Evolutionary conservation across 2,888 invertebrate species (phyloP).

Genomic region (Myopa tessellatipennis): DNA sequence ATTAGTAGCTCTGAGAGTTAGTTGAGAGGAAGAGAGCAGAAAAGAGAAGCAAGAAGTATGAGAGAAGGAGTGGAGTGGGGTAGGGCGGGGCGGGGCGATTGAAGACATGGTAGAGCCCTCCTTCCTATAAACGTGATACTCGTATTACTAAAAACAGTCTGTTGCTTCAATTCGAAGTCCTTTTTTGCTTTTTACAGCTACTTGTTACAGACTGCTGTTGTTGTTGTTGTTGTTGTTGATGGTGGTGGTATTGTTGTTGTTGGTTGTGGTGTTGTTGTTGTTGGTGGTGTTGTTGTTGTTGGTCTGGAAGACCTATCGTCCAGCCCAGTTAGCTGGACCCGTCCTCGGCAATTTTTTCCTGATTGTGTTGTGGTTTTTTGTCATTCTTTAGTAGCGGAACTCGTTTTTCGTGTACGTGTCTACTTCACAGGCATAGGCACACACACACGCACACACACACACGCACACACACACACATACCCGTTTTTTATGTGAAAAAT

Average conservation of each 20-base stretch:
- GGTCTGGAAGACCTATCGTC: background rate
- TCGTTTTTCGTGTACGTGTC: too few species aligned
- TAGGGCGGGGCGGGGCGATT: too few species aligned
- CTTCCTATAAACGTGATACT: too few species aligned
- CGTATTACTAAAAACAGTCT: background rate
- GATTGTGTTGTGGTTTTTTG: background rate
- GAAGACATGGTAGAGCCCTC: background rate
- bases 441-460: too few species aligned
- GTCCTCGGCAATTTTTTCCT: background rate
- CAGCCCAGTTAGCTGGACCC: background rate
- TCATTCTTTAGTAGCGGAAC: background rate
- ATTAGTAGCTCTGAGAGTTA: too few species aligned
- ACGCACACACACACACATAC: too few species aligned
- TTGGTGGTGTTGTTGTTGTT: background rate
- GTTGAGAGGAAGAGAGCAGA: too few species aligned
- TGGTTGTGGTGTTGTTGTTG: background rate
- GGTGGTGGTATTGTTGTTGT: background rate
- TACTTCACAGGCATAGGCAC: too few species aligned
- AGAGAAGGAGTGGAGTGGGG: too few species aligned
- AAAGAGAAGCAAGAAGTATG: too few species aligned
- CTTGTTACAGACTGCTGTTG: too few species aligned
- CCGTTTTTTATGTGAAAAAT: background rate
- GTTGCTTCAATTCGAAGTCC: background rate
- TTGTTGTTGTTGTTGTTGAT: slow-evolving; percentile 1
- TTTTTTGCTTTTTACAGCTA: background rate